Base-by-base conservation (phyloP, 2,888 invertebrate species). In the Cataglyphis cursor region DNA sequence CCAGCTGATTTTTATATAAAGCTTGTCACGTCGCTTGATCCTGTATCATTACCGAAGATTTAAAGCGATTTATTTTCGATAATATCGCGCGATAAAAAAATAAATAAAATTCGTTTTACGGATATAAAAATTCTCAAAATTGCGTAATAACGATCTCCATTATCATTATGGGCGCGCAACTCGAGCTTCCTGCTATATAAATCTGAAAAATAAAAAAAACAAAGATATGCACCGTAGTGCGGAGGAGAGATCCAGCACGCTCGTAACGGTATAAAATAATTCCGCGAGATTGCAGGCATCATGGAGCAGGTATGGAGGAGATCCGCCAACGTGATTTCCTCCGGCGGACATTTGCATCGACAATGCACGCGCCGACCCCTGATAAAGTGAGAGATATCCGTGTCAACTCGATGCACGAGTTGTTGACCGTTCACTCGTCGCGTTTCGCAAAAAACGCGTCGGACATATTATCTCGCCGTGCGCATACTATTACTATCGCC, bases 371-470 rank as follows among this genome's bases (percentile, higher is more conserved):
- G 73, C 51, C 76, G 54, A 38, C 68, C 51, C 51, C 76, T 51
- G 88, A 88, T 88, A 88, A 89, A 88, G 57, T 61, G 44, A 31
- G n/a, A 70, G 82, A 87, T 84, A 87, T 81, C 81, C 81, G 75
- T 76, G 85, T 82, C 85, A 84, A 83, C 59, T 82, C 18, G 66
- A 75, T 70, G 70, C 73, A 28, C 70, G 80, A 35, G 18, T 15
- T 62, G 57, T 31, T 44, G 66, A 59, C 31, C 78, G 76, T 31
- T 41, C 70, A 41, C 31, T 38, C 64, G 76, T 80, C 76, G 74
- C 35, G 75, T 65, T 83, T 59, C 21, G 73, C 83, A 89, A 87
- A 87, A 87, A 88, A 88, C 83, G 18, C 44, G 81, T 73, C 81
- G 65, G 24, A 1, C 64, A 83, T 80, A 83, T 75, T 88, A 87